Evolutionary conservation across 2,888 invertebrate genomes (phyloP).

Genomic region (Lasioglossum figueresi): DNA sequence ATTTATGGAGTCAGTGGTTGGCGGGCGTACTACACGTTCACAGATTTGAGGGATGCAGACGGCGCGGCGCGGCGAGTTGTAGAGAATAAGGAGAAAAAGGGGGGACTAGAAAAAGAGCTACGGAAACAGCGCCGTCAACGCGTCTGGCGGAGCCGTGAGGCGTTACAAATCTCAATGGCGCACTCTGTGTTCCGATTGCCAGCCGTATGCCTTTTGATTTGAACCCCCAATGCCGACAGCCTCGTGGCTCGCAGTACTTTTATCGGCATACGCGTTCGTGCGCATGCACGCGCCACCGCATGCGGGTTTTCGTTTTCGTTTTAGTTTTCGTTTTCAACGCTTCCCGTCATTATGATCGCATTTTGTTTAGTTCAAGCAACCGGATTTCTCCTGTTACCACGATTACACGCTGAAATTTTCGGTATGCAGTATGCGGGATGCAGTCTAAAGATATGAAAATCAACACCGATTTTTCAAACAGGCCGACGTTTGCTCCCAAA

Average conservation of each 20-base stretch:
- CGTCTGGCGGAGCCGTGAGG: slow-evolving; percentile 65
- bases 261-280: slow-evolving; percentile 37
- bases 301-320: slow-evolving; percentile 18
- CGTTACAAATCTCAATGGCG: slow-evolving; percentile 73
- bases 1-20: slow-evolving; percentile 69
- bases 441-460: not conserved
- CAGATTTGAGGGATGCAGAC: slow-evolving; percentile 46
- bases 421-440: not conserved
- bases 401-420: slow-evolving; percentile 16
- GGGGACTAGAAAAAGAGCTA: slow-evolving; percentile 20
- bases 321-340: slow-evolving; percentile 17
- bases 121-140: slow-evolving; percentile 58
- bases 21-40: slow-evolving; percentile 42
- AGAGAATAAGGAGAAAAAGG: slow-evolving; percentile 16
- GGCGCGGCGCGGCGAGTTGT: slow-evolving; percentile 17
- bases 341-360: slow-evolving; percentile 59
- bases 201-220: slow-evolving; percentile 68
- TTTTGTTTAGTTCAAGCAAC: slow-evolving; percentile 38
- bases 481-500: not conserved
- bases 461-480: not conserved
- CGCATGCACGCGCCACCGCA: slow-evolving; percentile 8
- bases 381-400: slow-evolving; percentile 19
- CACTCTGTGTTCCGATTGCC: slow-evolving; percentile 65
- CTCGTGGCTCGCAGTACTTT: slow-evolving; percentile 50
- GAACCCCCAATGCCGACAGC: slow-evolving; percentile 55